phyloP scores from a whole-genome alignment of 2,113 vertebrate genomes.

The Physeter macrocephalus region DNA sequence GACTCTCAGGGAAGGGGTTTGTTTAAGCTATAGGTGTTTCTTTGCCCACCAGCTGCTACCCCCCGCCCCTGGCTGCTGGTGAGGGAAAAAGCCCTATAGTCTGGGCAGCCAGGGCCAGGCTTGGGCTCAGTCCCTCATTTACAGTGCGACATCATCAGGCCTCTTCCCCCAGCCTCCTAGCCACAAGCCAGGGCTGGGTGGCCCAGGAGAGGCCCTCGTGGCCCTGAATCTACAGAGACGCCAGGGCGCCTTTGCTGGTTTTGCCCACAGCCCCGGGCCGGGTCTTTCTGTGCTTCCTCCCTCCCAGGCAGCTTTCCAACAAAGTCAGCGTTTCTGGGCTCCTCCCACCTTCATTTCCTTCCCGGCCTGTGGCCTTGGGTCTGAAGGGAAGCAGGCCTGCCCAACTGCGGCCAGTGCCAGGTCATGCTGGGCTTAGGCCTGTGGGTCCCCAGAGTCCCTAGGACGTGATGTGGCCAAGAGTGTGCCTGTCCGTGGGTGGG shows the following conservation, averaged over 20 bases:
- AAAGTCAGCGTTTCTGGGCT: slow-evolving; percentile 21
- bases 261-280: neutral
- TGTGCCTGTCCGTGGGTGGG: neutral
- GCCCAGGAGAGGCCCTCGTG: neutral
- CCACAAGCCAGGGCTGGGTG: neutral
- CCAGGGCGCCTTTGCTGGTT: neutral
- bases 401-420: neutral
- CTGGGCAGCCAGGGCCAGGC: neutral
- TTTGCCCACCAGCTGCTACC: neutral
- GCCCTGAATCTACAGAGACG: neutral
- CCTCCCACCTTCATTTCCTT: slow-evolving; percentile 41
- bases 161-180: neutral
- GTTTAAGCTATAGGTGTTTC: neutral
- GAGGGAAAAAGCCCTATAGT: neutral
- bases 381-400: slow-evolving; percentile 9
- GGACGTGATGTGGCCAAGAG: neutral
- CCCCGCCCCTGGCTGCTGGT: neutral
- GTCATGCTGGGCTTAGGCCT: neutral
- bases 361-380: slow-evolving; percentile 17
- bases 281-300: neutral
- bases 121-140: neutral
- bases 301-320: neutral
- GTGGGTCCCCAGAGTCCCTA: neutral
- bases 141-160: neutral
- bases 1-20: neutral